Evolutionary conservation across 2,888 invertebrate genomes (phyloP), one percentile per base, ranked within the genome.

Genomic region (Agriopis marginaria): DNA sequence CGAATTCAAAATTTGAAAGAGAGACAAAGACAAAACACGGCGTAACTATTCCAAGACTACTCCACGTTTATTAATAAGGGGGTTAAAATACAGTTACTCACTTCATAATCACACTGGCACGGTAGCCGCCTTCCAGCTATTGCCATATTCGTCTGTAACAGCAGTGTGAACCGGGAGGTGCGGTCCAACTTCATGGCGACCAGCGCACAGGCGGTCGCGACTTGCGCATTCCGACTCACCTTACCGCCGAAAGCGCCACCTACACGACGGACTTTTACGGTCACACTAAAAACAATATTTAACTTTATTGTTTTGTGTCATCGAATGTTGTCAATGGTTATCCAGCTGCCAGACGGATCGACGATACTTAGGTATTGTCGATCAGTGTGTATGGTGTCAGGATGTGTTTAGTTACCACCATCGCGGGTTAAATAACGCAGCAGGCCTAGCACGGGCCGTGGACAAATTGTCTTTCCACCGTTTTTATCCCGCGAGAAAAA

Each of bases 231-330:
- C 3, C 96, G 94, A 6, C 95, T 95, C 61, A 96, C 94, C 88
- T 96, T 96, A 12, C 95, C 89, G 11, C 97, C 96, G 84, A 96
- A 95, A 59, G 92, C 95, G 61, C 97, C 96, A 47, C 97, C 96
- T 39, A 97, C 56, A 72, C 97, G 89, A 66, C 95, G 94, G 0
- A 96, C 95, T 71, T 89, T 88, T 1, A 97, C 84, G 42, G 95
- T 89, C 7, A 97, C 89, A 53, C 96, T 96, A 80, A 5, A 83
- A 66, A 9, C 49, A 53, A 50, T 12, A 39, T 55, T 32, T 0
- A n/a, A n/a, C 1, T 11, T 40, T 14, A 40, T 7, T 42, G 2
- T 49, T 47, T 3, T 39, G 60, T 51, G n/a, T 0, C 6, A 47
- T n/a, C 47, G 7, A n/a, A 47, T 12, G 10, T 45, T 45, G 17